Conservation (phyloP, 2,113 vertebrate species). For the Physeter macrocephalus region DNA sequence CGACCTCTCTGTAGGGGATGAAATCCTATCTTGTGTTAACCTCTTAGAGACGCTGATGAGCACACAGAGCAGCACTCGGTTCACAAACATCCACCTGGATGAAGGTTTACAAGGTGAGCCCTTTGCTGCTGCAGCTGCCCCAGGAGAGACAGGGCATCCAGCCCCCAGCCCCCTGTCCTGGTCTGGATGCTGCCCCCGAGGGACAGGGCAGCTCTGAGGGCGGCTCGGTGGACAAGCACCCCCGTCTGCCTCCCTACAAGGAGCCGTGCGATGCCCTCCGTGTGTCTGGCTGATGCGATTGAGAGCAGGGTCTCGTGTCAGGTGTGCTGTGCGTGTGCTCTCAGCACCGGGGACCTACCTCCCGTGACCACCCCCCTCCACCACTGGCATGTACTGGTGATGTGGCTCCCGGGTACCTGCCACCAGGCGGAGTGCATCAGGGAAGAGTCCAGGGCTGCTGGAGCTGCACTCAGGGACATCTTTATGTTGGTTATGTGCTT, state of each 20-base stretch:
- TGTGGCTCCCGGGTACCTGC: neutral
- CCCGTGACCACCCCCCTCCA: fast-evolving
- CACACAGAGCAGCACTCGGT: too few relatives aligned
- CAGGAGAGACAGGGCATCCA: neutral
- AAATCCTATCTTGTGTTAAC: neutral
- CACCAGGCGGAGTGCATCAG: too few relatives aligned
- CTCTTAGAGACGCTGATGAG: neutral
- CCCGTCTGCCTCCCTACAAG: neutral
- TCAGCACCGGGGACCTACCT: neutral
- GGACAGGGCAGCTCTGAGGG: neutral
- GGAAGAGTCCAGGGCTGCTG: neutral
- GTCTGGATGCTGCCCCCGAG: neutral
- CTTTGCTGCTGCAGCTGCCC: neutral
- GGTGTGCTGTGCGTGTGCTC: neutral
- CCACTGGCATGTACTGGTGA: neutral
- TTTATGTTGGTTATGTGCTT: neutral
- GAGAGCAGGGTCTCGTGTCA: neutral
- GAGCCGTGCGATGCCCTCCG: fast-evolving
- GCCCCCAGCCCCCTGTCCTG: neutral
- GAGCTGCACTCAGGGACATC: neutral
- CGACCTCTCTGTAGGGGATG: neutral
- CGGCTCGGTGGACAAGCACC: fast-evolving
- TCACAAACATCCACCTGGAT: neutral
- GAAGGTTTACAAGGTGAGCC: neutral
- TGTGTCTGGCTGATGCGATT: neutral